Evolutionary conservation across 1,140 invertebrate species (phyloP).

Genomic region (Pogonus chalceus): DNA sequence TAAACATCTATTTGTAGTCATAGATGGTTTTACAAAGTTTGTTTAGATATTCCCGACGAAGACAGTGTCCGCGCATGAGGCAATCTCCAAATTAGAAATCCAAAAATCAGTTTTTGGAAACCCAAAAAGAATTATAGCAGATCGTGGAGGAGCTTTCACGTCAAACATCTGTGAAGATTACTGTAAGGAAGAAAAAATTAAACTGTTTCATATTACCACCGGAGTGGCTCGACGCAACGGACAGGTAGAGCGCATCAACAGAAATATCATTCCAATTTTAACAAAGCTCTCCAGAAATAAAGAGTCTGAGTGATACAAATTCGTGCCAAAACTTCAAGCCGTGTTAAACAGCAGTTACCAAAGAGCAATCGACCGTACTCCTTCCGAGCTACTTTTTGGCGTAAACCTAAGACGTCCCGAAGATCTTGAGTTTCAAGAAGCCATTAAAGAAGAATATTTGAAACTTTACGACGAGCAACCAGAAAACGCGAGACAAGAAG

Average conservation of each 20-base stretch:
- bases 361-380: conserved; percentile 26
- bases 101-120: conserved; percentile 6
- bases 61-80: conserved; percentile 23
- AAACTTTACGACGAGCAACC: conserved; percentile 13
- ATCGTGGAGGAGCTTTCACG: conserved; percentile 10
- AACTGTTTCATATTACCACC: conserved; percentile 24
- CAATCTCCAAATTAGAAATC: conserved; percentile 22
- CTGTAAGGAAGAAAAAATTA: conserved; percentile 22
- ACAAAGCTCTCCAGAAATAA: conserved; percentile 19
- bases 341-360: conserved; percentile 28
- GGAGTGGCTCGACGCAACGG: conserved; percentile 27
- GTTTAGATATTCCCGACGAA: conserved; percentile 31
- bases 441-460: too few species aligned
- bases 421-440: conserved; percentile 18
- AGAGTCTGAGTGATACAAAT: conserved; percentile 30
- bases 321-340: conserved; percentile 24
- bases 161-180: conserved; percentile 22
- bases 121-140: conserved; percentile 7
- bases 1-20: conserved; percentile 30
- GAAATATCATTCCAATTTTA: conserved; percentile 23
- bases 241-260: conserved; percentile 28
- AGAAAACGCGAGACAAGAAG: conserved; percentile 21
- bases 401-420: conserved; percentile 22
- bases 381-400: conserved; percentile 29
- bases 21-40: too few species aligned